These are phyloP conservation scores for Emydoidea blandingii DNA, from an alignment of 2,797 vertebrate genomes.

Conservation along the genomic window DNA sequence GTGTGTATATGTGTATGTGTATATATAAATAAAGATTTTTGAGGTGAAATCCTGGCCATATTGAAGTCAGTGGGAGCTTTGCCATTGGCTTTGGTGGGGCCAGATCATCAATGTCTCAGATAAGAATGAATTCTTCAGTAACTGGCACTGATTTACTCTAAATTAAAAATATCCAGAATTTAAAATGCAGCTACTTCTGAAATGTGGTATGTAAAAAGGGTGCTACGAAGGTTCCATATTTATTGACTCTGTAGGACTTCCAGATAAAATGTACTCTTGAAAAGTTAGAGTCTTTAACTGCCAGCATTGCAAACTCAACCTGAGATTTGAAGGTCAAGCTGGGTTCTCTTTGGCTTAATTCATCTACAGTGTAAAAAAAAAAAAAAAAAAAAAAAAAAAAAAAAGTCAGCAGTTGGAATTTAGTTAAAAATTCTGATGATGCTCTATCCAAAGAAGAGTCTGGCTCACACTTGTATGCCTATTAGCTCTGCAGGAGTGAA, in stretches of 20 bases:
- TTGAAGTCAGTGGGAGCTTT: neutral
- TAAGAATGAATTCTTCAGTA: neutral
- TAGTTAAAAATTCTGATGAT: neutral
- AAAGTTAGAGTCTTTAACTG: neutral
- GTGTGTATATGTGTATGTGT: fast-evolving
- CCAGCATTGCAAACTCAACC: neutral
- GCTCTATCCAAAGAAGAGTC: neutral
- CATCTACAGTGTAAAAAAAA: neutral
- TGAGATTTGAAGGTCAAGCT: neutral
- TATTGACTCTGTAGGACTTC: neutral
- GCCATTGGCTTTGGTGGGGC: neutral
- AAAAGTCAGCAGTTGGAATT: neutral
- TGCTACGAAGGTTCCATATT: fast-evolving
- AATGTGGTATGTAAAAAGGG: neutral
- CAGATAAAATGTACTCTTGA: neutral
- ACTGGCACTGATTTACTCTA: neutral
- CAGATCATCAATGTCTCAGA: neutral
- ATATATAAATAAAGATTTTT: neutral
- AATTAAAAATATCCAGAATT: neutral
- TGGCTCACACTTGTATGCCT: neutral
- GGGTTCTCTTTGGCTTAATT: neutral
- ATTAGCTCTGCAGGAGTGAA: neutral
- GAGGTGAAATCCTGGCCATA: neutral
- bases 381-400: neutral
- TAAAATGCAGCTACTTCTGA: neutral